Conservation (phyloP, 2,113 vertebrate genomes). For the Rhodinocichla rosea region DNA sequence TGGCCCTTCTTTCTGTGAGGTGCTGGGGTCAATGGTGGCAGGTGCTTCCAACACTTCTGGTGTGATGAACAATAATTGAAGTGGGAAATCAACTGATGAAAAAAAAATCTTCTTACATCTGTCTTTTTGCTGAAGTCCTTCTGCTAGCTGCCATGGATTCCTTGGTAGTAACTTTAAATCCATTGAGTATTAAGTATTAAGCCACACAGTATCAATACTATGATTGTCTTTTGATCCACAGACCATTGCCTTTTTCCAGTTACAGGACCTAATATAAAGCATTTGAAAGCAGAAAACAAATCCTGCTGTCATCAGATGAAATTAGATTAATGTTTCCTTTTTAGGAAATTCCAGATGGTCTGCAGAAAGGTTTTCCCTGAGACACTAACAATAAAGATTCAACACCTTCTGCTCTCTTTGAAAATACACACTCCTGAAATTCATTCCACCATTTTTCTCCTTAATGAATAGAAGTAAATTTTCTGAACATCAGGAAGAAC, state of each 20-base stretch:
- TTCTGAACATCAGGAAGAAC: neutral
- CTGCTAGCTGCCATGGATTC: neutral
- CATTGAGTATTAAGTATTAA: neutral
- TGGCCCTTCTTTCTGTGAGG: neutral
- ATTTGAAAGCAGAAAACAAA: neutral
- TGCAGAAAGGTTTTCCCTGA: neutral
- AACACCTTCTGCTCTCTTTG: neutral
- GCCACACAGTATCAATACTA: neutral
- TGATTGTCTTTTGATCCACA: neutral
- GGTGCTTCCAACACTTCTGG: neutral
- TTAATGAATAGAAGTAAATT: neutral
- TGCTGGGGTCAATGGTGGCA: neutral
- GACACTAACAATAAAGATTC: neutral
- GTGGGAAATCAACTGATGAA: neutral
- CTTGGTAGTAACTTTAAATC: neutral
- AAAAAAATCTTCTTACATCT: neutral
- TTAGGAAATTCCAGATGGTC: neutral
- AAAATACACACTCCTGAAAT: neutral
- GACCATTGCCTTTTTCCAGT: neutral
- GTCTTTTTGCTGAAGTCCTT: neutral
- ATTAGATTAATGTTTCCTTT: neutral
- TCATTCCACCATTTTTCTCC: neutral
- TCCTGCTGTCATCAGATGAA: neutral
- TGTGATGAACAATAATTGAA: neutral
- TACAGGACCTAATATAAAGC: neutral